Conservation (phyloP, 2,888 invertebrate genomes). For the Odontocolon sp. region DNA sequence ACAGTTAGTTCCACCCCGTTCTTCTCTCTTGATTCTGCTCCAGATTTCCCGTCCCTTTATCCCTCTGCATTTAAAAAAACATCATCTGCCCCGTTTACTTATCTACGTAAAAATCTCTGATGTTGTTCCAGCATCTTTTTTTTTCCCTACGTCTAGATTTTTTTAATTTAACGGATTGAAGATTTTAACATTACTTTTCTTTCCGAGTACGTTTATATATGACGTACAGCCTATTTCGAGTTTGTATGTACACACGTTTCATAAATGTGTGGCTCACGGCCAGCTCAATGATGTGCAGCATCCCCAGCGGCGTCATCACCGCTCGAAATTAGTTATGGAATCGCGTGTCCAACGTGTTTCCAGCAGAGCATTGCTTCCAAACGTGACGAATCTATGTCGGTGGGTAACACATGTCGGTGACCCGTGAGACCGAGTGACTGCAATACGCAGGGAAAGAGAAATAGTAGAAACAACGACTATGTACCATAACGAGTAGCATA, state of each 20-base stretch:
- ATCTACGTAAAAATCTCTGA: conserved; percentile 45
- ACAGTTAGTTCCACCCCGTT: conserved; percentile 47
- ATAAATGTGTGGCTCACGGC: no score
- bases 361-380: conserved; percentile 1
- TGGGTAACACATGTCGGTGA: conserved; percentile 18
- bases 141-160: no score
- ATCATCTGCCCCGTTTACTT: conserved; percentile 42
- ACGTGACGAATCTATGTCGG: conserved; percentile 58
- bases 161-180: no score
- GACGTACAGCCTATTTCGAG: no score
- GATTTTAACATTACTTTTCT: no score
- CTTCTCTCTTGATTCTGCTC: conserved; percentile 25
- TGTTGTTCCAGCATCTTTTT: conserved; percentile 8
- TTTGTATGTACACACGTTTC: no score
- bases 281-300: no score
- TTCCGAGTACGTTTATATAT: no score
- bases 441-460: neutral
- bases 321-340: conserved; percentile 56
- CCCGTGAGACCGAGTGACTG: conserved; percentile 45
- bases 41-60: conserved; percentile 30
- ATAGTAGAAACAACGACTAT: neutral
- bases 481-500: neutral
- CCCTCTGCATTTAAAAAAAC: conserved; percentile 29
- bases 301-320: neutral
- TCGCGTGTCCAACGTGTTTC: conserved; percentile 13